Percentiles rank a stretch among this genome's conserved stretches.
These are phyloP conservation scores for Dynastes tityus DNA, from an alignment of 2,888 invertebrate species.

Conservation along the genomic window DNA sequence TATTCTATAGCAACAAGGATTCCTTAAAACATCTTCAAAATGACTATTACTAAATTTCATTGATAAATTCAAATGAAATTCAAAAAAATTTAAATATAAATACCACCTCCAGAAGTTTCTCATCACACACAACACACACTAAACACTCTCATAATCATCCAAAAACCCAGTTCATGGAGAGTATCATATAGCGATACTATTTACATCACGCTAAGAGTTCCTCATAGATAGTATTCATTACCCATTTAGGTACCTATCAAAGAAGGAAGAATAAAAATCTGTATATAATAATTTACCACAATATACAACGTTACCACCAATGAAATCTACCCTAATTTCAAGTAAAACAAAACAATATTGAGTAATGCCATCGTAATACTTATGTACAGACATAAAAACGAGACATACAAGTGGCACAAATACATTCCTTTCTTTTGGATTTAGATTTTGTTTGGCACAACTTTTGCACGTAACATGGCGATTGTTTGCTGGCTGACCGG, in stretches of 20 bases:
- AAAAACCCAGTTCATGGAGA: too few relatives aligned
- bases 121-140: too few relatives aligned
- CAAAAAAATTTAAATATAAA: too few relatives aligned
- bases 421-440: slow-evolving; percentile 1
- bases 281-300: slow-evolving; percentile 29
- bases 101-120: background rate
- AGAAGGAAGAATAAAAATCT: slow-evolving; percentile 13
- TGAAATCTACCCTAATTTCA: slow-evolving; percentile 4
- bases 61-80: too few relatives aligned
- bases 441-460: slow-evolving; percentile 67
- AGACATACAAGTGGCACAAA: background rate
- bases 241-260: slow-evolving; percentile 12
- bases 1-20: too few relatives aligned
- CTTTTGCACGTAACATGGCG: slow-evolving; percentile 68
- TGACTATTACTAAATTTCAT: too few relatives aligned
- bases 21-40: too few relatives aligned
- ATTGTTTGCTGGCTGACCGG: slow-evolving; percentile 71
- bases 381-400: slow-evolving; percentile 17
- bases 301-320: slow-evolving; percentile 39
- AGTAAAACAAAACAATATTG: slow-evolving; percentile 5
- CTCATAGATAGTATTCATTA: background rate
- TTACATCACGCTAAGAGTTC: too few relatives aligned
- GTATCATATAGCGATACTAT: too few relatives aligned
- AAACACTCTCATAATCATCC: too few relatives aligned
- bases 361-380: background rate